Percentiles rank a stretch among this genome's conserved stretches.
These are phyloP conservation scores for Axea sp. DNA, from an alignment of 2,888 invertebrate species.

Conservation along the genomic window DNA sequence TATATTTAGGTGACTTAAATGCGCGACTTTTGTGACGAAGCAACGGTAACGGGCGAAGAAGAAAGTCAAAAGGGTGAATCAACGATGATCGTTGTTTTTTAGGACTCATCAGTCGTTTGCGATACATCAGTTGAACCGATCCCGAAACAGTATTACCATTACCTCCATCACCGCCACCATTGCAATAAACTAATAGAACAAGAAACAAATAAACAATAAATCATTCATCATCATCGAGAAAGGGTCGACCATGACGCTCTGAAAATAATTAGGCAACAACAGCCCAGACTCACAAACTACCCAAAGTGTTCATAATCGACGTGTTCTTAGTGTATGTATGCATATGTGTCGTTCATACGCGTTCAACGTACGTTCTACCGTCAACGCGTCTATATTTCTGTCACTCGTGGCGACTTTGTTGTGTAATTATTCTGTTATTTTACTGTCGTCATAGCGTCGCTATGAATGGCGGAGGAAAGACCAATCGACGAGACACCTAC, in stretches of 20 bases:
- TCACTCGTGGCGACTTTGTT: neutral
- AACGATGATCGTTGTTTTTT: conserved; percentile 33
- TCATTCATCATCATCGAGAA: conserved; percentile 2
- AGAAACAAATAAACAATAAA: neutral
- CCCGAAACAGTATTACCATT: conserved; percentile 51
- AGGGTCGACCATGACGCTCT: conserved; percentile 27
- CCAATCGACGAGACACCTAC: conserved; percentile 25
- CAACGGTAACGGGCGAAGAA: conserved; percentile 32
- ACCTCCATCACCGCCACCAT: conserved; percentile 7
- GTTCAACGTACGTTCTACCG: conserved; percentile 67
- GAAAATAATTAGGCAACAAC: conserved; percentile 45
- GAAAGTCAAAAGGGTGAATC: conserved; percentile 4
- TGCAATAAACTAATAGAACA: neutral
- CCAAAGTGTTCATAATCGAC: conserved; percentile 77
- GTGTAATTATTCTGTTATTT: conserved; percentile 6
- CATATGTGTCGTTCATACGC: conserved; percentile 65
- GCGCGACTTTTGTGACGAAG: conserved; percentile 61
- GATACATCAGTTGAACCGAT: conserved; percentile 26
- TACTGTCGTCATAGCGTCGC: too few species aligned
- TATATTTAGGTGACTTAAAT: conserved; percentile 67
- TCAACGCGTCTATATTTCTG: conserved; percentile 18
- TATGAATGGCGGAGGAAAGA: conserved; percentile 37
- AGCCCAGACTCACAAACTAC: conserved; percentile 74
- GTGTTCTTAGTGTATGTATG: conserved; percentile 70
- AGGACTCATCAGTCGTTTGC: conserved; percentile 8